These are phyloP conservation scores for Stichodactyla mertensii DNA, from an alignment of 64 coral and sea anemone species.

Conservation along the genomic window DNA sequence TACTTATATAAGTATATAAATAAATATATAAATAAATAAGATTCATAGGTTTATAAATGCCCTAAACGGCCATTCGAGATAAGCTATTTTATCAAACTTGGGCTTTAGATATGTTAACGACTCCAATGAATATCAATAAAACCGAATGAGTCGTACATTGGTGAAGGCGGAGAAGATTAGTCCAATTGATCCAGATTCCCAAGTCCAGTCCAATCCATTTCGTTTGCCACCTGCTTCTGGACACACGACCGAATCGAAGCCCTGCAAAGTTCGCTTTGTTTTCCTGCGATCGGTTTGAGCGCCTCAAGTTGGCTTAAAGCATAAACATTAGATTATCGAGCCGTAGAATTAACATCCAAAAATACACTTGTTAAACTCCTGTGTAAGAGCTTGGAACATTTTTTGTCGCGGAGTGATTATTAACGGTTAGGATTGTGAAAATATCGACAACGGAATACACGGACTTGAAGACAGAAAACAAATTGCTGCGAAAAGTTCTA, in stretches of 20 bases:
- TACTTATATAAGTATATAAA: too few relatives aligned
- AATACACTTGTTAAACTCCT: neutral
- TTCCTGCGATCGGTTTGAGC: neutral
- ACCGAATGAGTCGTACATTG: too few relatives aligned
- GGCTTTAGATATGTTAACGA: neutral
- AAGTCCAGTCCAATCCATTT: conserved; percentile 3
- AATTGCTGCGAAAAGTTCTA: neutral
- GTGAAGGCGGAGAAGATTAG: neutral
- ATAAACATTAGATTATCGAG: neutral
- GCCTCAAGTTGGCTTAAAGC: neutral
- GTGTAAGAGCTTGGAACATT: neutral
- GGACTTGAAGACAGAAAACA: neutral
- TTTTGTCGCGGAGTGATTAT: neutral
- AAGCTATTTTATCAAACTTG: too few relatives aligned
- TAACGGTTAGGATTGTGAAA: neutral
- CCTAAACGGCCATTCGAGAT: too few relatives aligned
- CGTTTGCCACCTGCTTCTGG: neutral
- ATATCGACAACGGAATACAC: neutral
- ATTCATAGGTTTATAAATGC: neutral
- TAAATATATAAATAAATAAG: neutral
- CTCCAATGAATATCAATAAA: neutral
- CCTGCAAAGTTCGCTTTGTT: conserved; percentile 10
- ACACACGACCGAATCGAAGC: neutral
- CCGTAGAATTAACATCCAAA: neutral
- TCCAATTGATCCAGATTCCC: neutral